Conservation (phyloP, 2,888 invertebrate genomes). For the Diabrotica balteata region DNA sequence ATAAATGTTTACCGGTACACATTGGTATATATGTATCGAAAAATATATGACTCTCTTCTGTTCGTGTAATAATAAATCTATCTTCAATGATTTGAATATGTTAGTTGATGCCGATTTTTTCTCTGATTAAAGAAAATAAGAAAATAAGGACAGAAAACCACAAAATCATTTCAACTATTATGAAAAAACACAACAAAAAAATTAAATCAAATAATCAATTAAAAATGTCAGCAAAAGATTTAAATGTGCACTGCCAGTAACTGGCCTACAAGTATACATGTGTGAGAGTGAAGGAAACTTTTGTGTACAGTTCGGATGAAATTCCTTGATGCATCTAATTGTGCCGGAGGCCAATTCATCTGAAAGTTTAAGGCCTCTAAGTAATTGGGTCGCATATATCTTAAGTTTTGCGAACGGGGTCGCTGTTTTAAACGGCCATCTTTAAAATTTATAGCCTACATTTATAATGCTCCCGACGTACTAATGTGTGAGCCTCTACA, state of each 20-base stretch:
- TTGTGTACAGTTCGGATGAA: not conserved
- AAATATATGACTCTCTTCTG: no score
- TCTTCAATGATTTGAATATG: no score
- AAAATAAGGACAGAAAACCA: no score
- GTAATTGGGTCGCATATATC: conserved; percentile 5
- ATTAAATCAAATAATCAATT: no score
- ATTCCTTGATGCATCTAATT: conserved; percentile 5
- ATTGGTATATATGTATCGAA: no score
- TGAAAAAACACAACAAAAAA: no score
- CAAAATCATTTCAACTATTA: no score
- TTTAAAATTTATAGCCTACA: conserved; percentile 1
- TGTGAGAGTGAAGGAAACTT: conserved; percentile 1
- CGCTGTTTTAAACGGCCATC: not conserved
- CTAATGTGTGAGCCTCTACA: not conserved
- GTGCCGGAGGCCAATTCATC: not conserved
- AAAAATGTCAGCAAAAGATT: no score
- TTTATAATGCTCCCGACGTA: not conserved
- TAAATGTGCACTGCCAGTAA: not conserved
- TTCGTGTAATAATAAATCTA: no score
- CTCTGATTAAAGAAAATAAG: no score
- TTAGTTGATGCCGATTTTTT: no score
- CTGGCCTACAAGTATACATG: not conserved
- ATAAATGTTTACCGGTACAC: no score
- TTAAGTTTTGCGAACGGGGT: not conserved
- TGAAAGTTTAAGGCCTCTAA: not conserved